Evolutionary conservation across 2,888 invertebrate species (phyloP).

Genomic region (Sinhomidia bicolor): DNA sequence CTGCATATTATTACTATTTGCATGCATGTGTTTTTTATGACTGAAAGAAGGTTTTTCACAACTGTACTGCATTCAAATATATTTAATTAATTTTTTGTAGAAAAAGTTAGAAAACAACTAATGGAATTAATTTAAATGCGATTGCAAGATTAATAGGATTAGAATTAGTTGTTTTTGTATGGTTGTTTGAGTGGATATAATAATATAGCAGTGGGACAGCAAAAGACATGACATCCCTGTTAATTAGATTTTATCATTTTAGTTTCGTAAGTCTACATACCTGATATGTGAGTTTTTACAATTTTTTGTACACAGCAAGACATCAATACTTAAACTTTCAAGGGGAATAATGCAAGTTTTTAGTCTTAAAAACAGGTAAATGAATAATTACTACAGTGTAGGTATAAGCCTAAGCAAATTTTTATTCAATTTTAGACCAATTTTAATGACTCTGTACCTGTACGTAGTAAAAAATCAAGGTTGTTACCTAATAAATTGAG

Average conservation of each 20-base stretch:
- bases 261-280: background rate
- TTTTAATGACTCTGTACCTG: too few species aligned
- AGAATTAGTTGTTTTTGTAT: background rate
- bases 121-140: slow-evolving; percentile 32
- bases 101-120: background rate
- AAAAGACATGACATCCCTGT: slow-evolving; percentile 34
- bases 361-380: background rate
- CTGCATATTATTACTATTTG: background rate
- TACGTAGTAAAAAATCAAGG: too few species aligned
- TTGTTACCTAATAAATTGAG: too few species aligned
- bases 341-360: background rate
- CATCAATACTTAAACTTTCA: background rate
- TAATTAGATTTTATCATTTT: slow-evolving; percentile 36
- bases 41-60: background rate
- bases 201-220: background rate
- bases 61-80: slow-evolving; percentile 1
- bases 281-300: background rate
- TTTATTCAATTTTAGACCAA: too few species aligned
- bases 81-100: slow-evolving; percentile 10
- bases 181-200: background rate
- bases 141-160: slow-evolving; percentile 27
- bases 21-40: background rate
- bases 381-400: background rate
- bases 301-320: background rate
- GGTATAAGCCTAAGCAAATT: too few species aligned